These are phyloP conservation scores for Zoanthus solanderi DNA, from an alignment of 92 coral and sea anemone species.

Conservation along the genomic window DNA sequence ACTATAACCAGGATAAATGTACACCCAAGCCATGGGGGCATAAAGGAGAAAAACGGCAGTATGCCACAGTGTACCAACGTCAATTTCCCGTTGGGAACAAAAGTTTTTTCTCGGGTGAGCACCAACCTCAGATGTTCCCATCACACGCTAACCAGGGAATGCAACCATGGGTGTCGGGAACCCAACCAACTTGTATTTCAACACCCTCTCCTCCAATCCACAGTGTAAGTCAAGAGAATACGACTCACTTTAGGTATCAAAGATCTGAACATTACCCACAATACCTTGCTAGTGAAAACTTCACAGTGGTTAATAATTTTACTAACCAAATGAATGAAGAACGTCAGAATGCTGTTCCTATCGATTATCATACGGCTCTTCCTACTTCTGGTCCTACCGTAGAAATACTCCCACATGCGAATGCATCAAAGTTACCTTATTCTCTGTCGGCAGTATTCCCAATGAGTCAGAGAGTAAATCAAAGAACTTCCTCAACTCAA, in stretches of 20 bases:
- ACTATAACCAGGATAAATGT: constrained; percentile 58
- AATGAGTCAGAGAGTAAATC: not conserved
- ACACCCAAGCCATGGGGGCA: not conserved
- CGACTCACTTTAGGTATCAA: not conserved
- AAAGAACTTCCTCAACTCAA: not conserved
- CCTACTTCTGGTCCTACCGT: not conserved
- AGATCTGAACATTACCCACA: not conserved
- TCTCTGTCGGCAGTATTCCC: not conserved
- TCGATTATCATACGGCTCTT: not conserved
- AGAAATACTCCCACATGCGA: not conserved
- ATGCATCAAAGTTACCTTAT: not conserved
- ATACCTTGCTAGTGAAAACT: not conserved
- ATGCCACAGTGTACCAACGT: not conserved
- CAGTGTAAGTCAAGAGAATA: not conserved
- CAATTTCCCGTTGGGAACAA: not conserved
- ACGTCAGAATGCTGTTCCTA: not conserved
- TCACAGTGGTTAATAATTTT: not conserved
- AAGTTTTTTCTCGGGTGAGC: not conserved
- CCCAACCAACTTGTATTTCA: constrained; percentile 10
- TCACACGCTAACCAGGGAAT: not conserved
- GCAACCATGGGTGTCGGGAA: not conserved
- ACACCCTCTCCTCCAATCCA: not conserved
- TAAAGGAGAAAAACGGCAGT: not conserved
- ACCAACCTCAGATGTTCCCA: not conserved
- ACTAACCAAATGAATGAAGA: not conserved